Base-by-base conservation (phyloP, 1,140 invertebrate genomes). In the Lepidurus packardi region DNA sequence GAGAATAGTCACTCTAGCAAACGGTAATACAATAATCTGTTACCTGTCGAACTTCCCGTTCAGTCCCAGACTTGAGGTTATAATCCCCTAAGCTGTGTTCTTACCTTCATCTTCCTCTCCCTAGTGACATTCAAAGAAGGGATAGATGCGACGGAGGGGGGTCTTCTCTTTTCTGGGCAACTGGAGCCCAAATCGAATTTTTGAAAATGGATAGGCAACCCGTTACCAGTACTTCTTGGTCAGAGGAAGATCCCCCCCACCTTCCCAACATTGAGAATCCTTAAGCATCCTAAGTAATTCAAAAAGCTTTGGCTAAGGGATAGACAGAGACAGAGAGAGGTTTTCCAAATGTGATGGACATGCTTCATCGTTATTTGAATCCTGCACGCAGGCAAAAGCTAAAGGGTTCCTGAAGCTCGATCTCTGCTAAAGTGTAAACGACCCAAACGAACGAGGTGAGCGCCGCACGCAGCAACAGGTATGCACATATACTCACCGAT, bases 351-450 rank as follows among this genome's bases (percentile, higher is more conserved):
- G 21, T 65, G 53, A 65, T 65, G 53, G 53, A 65, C 53, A 65
- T 10, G 53, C 53, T 65, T 21, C 53, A 65, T 65, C 53, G 53
- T 65, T 65, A 65, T 65, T 65, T 65, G 53, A 65, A 65, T 65
- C 53, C 13, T 13, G 53, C 53, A 65, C 53, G 53, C 53, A 65
- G 21, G 21, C 16, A 3, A 21, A 34, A 34, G 34, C 34, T 34
- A 34, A 34, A 34, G 34, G 34, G 34, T 34, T 4, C 34, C 34
- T 34, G 34, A 34, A 34, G 34, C 34, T 34, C 34, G 34, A 34
- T 34, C 34, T 34, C 34, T 34, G 34, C 34, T 34, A 34, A 65
- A 65, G 53, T 65, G 53, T 21, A 65, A 65, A 65, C 34, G 21
- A 65, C 53, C 53, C 53, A 65, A 13, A n/a, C 45, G 45, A 65